Evolutionary conservation across 2,797 vertebrate genomes (phyloP).

Genomic region (Rhinella marina): DNA sequence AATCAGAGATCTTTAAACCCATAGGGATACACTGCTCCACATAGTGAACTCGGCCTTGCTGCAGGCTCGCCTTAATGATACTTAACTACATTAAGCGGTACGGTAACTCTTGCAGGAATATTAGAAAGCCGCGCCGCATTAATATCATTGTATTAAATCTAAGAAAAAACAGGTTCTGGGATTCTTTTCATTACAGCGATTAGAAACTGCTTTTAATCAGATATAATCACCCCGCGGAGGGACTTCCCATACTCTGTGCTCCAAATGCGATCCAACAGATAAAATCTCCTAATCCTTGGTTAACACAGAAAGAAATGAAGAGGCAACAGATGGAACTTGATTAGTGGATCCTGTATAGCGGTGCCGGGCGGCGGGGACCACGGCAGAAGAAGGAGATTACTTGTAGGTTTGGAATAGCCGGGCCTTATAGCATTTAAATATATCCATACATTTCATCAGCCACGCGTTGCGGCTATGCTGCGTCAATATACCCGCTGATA

Average conservation of each 20-base stretch:
- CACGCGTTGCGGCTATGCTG: too few relatives aligned
- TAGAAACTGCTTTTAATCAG: slow-evolving; percentile 50
- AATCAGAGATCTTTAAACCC: too few relatives aligned
- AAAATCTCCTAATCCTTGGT: slow-evolving; percentile 74
- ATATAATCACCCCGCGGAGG: slow-evolving; percentile 46
- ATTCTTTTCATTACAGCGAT: slow-evolving; percentile 48
- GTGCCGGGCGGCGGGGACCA: background rate
- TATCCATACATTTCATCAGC: background rate
- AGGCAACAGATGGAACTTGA: slow-evolving; percentile 81
- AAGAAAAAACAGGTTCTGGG: background rate
- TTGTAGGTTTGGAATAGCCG: background rate
- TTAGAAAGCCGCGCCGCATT: background rate
- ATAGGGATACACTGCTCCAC: too few relatives aligned
- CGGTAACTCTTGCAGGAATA: background rate
- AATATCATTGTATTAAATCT: slow-evolving; percentile 30
- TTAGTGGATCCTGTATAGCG: slow-evolving; percentile 70
- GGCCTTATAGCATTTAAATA: background rate
- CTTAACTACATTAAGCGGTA: too few relatives aligned
- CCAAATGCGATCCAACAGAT: slow-evolving; percentile 33
- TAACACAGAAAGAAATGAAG: slow-evolving; percentile 79
- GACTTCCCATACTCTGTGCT: slow-evolving; percentile 19
- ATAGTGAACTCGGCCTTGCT: too few relatives aligned
- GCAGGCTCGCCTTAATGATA: too few relatives aligned
- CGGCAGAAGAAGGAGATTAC: background rate
- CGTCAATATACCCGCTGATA: too few relatives aligned